Evolutionary conservation across 2,888 invertebrate species (phyloP), one percentile per base, ranked within the genome.

Genomic region (Mantis religiosa): DNA sequence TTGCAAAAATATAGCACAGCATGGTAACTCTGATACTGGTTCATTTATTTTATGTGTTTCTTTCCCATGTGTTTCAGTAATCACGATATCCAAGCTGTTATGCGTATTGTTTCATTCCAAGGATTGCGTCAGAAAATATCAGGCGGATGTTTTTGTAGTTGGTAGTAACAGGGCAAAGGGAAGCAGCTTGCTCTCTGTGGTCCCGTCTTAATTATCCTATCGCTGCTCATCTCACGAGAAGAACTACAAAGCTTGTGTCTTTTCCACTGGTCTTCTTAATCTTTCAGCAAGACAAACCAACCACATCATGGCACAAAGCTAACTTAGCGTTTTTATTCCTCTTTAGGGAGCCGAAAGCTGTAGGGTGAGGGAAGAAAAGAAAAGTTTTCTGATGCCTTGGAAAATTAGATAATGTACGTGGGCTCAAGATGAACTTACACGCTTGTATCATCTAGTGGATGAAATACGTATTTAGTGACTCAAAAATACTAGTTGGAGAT

Each of bases 151-250:
- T 71, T 71, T 71, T 25, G 54, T 71, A 6, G 15, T 6, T 71
- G 54, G 20, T 71, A 71, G 54, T 71, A 71, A 4, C 4, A 20
- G 20, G 20, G 25, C 20, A 71, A 71, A 47, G 71, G 83, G 41
- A 84, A 54, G 84, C 81, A 85, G 83, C 47, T 47, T 81, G 81
- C 27, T 71, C 85, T 87, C 88, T 89, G 89, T 85, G 90, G 88
- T 89, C 87, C 47, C 87, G 85, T n/a, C 84, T 90, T 90, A 89
- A 90, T 90, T 90, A 90, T 90, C 89, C 89, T 90, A 90, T 90
- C 89, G 89, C 89, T 90, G 85, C 85, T 88, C 87, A 83, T 89
- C 88, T 90, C 90, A 89, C 83, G 47, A 71, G 54, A 71, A 71
- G 54, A 71, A 71, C 54, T 71, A 30, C 82, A 88, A 87, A 83